Percentiles rank a stretch among this genome's conserved stretches.
phyloP scores from a whole-genome alignment of 2,888 invertebrate species.

The Stenoptilia bipunctidactyla region DNA sequence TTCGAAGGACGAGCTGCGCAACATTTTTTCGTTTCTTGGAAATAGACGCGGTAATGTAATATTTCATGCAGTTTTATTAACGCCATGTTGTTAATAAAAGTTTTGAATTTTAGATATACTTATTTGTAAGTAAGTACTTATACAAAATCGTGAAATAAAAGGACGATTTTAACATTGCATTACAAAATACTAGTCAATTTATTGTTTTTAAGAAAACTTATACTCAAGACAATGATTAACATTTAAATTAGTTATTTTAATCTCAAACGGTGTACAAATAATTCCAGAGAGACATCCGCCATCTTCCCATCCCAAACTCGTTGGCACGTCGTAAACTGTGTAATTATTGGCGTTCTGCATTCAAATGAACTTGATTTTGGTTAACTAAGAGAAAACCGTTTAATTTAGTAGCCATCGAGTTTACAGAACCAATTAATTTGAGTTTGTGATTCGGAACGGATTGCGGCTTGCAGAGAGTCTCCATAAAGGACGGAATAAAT shows the following conservation, averaged over 20 bases:
- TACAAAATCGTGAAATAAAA: too few species aligned
- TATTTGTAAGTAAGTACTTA: too few species aligned
- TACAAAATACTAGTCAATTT: too few species aligned
- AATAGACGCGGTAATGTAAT: too few species aligned
- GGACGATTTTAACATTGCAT: too few species aligned
- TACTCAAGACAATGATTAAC: constrained; percentile 18
- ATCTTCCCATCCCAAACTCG: constrained; percentile 37
- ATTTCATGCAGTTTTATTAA: too few species aligned
- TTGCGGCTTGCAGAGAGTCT: background rate
- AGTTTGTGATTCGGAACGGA: background rate
- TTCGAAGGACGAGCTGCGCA: too few species aligned
- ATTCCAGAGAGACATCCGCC: constrained; percentile 32
- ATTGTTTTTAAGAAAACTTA: too few species aligned
- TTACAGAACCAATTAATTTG: constrained; percentile 53
- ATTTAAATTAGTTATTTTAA: constrained; percentile 47
- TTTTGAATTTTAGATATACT: too few species aligned
- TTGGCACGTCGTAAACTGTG: constrained; percentile 67
- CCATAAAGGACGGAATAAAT: too few species aligned
- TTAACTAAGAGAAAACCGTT: constrained; percentile 70
- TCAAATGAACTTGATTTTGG: constrained; percentile 65
- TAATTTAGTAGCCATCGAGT: constrained; percentile 57
- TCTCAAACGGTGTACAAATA: constrained; percentile 28
- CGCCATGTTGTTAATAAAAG: too few species aligned
- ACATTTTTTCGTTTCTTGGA: too few species aligned
- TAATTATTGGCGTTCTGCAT: constrained; percentile 61